These are phyloP conservation scores for Smutsia gigantea DNA, from an alignment of 2,797 vertebrate species.

Conservation along the genomic window DNA sequence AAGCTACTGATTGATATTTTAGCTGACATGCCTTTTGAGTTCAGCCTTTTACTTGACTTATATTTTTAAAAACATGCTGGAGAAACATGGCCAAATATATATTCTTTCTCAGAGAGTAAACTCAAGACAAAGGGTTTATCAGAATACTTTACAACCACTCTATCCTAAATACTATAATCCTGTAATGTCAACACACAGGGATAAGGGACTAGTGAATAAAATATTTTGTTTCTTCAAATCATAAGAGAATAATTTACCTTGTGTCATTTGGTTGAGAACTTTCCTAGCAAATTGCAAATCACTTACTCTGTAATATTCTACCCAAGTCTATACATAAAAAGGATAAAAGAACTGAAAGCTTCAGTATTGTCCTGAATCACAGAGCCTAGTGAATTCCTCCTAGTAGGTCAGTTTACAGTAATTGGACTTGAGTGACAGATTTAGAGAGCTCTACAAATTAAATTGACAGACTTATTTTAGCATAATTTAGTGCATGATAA, in stretches of 20 bases:
- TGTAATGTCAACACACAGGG: neutral
- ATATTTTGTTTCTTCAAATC: constrained; percentile 39
- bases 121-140: neutral
- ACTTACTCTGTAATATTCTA: neutral
- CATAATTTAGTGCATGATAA: neutral
- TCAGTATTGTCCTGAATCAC: neutral
- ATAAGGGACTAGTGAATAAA: neutral
- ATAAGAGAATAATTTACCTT: constrained; percentile 25
- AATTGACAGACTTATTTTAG: neutral
- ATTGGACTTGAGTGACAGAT: neutral
- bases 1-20: neutral
- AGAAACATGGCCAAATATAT: neutral
- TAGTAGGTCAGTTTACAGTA: neutral
- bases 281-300: constrained; percentile 38
- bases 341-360: constrained; percentile 14
- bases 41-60: neutral
- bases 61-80: constrained; percentile 4
- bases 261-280: neutral
- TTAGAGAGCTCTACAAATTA: neutral
- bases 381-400: constrained; percentile 18
- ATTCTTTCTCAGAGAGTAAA: neutral
- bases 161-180: constrained; percentile 6
- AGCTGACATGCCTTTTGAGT: neutral
- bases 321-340: neutral
- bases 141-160: neutral